These are phyloP conservation scores for Anableps anableps DNA, from an alignment of 2,797 vertebrate species.

Conservation along the genomic window DNA sequence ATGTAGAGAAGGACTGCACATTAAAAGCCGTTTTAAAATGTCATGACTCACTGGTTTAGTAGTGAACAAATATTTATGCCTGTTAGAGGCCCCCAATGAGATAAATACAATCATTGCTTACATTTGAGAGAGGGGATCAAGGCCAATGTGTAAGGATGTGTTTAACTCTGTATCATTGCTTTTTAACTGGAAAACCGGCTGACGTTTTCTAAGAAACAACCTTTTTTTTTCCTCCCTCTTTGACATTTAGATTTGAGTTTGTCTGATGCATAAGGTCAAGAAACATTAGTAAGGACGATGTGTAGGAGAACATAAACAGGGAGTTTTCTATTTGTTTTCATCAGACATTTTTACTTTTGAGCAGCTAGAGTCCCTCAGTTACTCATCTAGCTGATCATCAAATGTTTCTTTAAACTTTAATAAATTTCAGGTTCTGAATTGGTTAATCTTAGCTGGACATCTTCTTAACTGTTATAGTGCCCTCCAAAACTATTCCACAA, in stretches of 20 bases:
- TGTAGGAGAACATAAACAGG: conserved; percentile 20
- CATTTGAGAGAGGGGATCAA: conserved; percentile 72
- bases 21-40: conserved; percentile 82
- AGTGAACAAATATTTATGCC: conserved; percentile 85
- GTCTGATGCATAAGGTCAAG: conserved; percentile 36
- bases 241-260: conserved; percentile 55
- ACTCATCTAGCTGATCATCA: not conserved
- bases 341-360: not conserved
- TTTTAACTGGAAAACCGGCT: conserved; percentile 56
- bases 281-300: conserved; percentile 16
- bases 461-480: not conserved
- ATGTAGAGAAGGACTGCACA: conserved; percentile 73
- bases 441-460: not conserved
- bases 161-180: conserved; percentile 49
- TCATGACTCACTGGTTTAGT: conserved; percentile 84
- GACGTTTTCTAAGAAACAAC: conserved; percentile 59
- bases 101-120: conserved; percentile 84
- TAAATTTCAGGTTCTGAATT: not conserved
- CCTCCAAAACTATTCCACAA: not conserved
- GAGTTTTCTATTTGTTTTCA: conserved; percentile 16
- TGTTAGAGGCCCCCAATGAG: conserved; percentile 81
- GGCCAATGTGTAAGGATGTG: conserved; percentile 57
- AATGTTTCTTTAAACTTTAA: not conserved
- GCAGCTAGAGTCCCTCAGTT: not conserved
- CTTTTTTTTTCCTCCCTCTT: conserved; percentile 34